A percentile compares a stretch with the other conserved stretches of the same genome.
Evolutionary conservation across 2,888 invertebrate genomes (phyloP).

Genomic region (Linnaemya tessellans): DNA sequence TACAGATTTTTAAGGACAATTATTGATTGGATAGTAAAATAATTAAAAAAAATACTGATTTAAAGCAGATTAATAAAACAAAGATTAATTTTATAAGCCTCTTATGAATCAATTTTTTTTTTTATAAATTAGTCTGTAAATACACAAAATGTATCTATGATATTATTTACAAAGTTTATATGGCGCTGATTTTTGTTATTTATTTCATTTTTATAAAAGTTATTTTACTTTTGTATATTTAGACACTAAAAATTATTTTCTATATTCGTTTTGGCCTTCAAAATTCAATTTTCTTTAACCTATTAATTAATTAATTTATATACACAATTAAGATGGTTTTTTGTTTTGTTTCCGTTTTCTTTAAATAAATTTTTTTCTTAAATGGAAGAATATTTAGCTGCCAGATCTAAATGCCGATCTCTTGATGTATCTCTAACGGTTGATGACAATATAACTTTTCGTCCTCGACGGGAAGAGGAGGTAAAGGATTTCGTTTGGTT

Average conservation of each 20-base stretch:
- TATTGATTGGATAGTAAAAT: no score
- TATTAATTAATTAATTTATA: slow-evolving; percentile 24
- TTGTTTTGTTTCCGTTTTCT: neutral
- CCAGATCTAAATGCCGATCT: slow-evolving; percentile 73
- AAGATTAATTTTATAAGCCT: no score
- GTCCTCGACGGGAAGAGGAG: slow-evolving; percentile 36
- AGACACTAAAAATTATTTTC: slow-evolving; percentile 52
- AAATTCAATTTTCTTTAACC: neutral
- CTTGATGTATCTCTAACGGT: slow-evolving; percentile 56
- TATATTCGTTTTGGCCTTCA: slow-evolving; percentile 28
- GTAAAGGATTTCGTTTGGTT: slow-evolving; percentile 50
- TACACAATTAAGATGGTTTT: slow-evolving; percentile 29
- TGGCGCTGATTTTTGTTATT: neutral
- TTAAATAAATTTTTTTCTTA: slow-evolving; percentile 52
- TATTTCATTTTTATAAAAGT: slow-evolving; percentile 45
- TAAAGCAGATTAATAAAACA: no score
- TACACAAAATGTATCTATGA: neutral
- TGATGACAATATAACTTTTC: slow-evolving; percentile 61
- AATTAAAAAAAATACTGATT: no score
- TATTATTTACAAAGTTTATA: neutral
- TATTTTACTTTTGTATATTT: slow-evolving; percentile 43
- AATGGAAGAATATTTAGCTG: slow-evolving; percentile 75
- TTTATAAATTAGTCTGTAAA: no score
- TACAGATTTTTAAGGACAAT: no score
- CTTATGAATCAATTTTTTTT: no score